These are phyloP conservation scores for Isotomurus palustris DNA, from an alignment of 2,888 invertebrate genomes.

Conservation along the genomic window DNA sequence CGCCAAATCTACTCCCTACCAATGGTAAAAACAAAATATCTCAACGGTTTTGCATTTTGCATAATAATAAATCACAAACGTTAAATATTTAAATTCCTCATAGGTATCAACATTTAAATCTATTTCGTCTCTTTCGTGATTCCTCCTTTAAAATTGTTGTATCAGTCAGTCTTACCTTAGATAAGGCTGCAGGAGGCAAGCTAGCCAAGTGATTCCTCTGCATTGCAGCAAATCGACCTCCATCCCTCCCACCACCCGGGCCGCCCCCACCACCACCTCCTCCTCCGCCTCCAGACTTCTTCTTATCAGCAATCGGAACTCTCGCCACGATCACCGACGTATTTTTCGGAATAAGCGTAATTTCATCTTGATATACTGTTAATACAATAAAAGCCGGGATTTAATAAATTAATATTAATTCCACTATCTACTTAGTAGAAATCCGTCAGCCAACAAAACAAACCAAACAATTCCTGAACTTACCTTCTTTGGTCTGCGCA, in stretches of 20 bases:
- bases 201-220: conserved; percentile 15
- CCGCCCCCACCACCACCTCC: conserved; percentile 14
- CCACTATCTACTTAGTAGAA: neutral
- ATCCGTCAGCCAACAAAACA: neutral
- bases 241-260: conserved; percentile 13
- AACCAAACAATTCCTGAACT: conserved; percentile 45
- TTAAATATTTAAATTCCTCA: no score
- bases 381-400: neutral
- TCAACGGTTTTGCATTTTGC: no score
- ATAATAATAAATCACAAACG: no score
- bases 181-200: conserved; percentile 22
- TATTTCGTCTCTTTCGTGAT: neutral
- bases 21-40: no score
- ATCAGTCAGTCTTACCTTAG: no score
- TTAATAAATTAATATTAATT: neutral
- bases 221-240: conserved; percentile 24
- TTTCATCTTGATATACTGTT: conserved; percentile 85
- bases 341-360: conserved; percentile 90
- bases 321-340: conserved; percentile 92
- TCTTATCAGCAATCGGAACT: conserved; percentile 76
- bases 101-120: no score
- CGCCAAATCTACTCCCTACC: conserved; percentile 75
- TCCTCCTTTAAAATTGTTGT: no score
- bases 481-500: conserved; percentile 97
- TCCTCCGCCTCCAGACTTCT: conserved; percentile 56